These are phyloP conservation scores for Drosophila nr. medialis DNA, from an alignment of 2,888 invertebrate species.

Conservation along the genomic window DNA sequence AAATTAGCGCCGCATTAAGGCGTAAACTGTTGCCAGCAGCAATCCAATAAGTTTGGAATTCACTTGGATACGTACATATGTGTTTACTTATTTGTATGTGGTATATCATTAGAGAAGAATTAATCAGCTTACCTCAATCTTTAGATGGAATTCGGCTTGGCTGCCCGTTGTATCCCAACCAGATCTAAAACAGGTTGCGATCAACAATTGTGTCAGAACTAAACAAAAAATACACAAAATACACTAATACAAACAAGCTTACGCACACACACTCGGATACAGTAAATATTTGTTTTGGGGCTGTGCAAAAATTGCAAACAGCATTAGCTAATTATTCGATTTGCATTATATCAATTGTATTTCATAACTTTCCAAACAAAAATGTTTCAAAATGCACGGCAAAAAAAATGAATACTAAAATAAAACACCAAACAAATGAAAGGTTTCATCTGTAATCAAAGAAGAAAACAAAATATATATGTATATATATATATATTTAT, in stretches of 20 bases:
- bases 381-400: constrained; percentile 25
- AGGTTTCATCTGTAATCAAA: constrained; percentile 5
- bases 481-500: background rate
- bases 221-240: constrained; percentile 9
- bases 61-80: background rate
- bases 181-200: constrained; percentile 52
- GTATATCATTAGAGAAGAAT: constrained; percentile 30
- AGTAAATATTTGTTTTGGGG: constrained; percentile 35
- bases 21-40: background rate
- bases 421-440: constrained; percentile 21
- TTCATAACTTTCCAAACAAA: constrained; percentile 46
- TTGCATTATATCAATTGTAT: constrained; percentile 48
- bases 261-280: constrained; percentile 15
- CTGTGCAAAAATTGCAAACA: constrained; percentile 11
- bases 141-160: constrained; percentile 37
- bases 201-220: constrained; percentile 29
- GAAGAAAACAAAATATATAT: constrained; percentile 13
- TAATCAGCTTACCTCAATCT: constrained; percentile 57
- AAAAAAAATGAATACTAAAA: constrained; percentile 8
- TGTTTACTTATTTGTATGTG: background rate
- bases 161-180: constrained; percentile 27
- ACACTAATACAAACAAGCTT: constrained; percentile 1
- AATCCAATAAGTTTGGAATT: constrained; percentile 13
- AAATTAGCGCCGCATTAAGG: constrained; percentile 40
- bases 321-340: constrained; percentile 42